Percentiles rank a stretch among this genome's conserved stretches.
These are phyloP conservation scores for Platysteira castanea DNA, from an alignment of 2,113 vertebrate species.

Conservation along the genomic window DNA sequence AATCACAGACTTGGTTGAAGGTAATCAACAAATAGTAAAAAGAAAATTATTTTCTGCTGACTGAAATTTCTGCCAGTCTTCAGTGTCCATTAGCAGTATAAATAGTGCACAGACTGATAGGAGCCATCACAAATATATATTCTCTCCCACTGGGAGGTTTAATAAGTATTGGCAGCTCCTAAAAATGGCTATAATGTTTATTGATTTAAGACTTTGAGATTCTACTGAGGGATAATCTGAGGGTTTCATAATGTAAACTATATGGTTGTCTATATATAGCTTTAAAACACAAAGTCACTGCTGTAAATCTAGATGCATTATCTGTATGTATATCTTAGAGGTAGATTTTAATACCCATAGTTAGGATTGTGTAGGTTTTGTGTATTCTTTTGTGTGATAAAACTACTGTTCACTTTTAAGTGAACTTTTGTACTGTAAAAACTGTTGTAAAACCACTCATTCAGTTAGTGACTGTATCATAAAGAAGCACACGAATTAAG, in stretches of 20 bases:
- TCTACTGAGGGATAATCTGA: slow-evolving; percentile 39
- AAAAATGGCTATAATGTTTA: slow-evolving; percentile 61
- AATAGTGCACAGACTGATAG: slow-evolving; percentile 5
- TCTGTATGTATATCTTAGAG: neutral
- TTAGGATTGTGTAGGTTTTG: neutral
- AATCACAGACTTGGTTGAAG: neutral
- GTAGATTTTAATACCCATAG: neutral
- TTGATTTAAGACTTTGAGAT: slow-evolving; percentile 64
- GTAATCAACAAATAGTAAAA: neutral
- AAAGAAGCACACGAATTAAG: neutral
- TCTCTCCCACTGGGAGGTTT: neutral
- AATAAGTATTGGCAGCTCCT: slow-evolving; percentile 40
- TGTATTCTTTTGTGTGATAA: neutral
- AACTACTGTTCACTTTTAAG: neutral
- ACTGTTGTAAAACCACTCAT: neutral
- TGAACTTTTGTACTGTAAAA: neutral
- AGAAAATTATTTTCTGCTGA: neutral
- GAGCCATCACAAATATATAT: slow-evolving; percentile 21
- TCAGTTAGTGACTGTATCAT: neutral
- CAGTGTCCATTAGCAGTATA: neutral
- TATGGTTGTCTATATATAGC: neutral
- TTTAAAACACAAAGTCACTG: neutral
- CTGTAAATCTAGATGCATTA: neutral
- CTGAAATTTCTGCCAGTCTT: neutral
- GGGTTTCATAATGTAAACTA: slow-evolving; percentile 7